Conservation (phyloP, 2,888 invertebrate species). For the Pycnomerus fuliginosus region DNA sequence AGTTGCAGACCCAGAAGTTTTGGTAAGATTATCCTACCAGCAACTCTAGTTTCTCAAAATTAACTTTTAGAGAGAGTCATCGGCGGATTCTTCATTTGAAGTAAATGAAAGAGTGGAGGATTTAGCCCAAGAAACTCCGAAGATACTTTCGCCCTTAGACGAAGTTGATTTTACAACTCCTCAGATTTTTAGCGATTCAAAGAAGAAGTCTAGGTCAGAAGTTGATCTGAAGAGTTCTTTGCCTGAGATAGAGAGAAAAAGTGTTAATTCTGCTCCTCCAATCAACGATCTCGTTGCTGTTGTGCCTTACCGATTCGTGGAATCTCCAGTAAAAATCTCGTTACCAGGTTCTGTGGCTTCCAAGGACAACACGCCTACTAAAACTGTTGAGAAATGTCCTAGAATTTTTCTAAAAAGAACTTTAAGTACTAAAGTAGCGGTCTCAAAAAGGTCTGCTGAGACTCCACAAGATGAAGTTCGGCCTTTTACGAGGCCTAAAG, state of each 20-base stretch:
- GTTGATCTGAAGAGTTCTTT: constrained; percentile 41
- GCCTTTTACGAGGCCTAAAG: constrained; percentile 65
- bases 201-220: constrained; percentile 45
- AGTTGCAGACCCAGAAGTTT: no score
- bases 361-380: constrained; percentile 28
- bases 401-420: no score
- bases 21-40: no score
- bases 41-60: no score
- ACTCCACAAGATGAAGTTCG: constrained; percentile 29
- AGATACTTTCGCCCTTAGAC: constrained; percentile 23
- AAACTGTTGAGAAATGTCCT: no score
- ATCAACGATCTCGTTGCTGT: constrained; percentile 32
- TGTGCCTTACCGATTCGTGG: constrained; percentile 26
- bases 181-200: constrained; percentile 20
- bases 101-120: constrained; percentile 2
- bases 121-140: constrained; percentile 5
- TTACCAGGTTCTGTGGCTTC: constrained; percentile 35
- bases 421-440: no score
- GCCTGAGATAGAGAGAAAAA: constrained; percentile 44
- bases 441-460: constrained; percentile 21
- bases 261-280: constrained; percentile 47
- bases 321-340: constrained; percentile 29
- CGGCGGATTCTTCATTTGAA: constrained; percentile 22
- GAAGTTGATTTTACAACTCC: constrained; percentile 26
- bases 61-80: constrained; percentile 16